Evolutionary conservation across 2,888 invertebrate genomes (phyloP), one percentile per base, ranked within the genome.

Genomic region (Myathropa florea): DNA sequence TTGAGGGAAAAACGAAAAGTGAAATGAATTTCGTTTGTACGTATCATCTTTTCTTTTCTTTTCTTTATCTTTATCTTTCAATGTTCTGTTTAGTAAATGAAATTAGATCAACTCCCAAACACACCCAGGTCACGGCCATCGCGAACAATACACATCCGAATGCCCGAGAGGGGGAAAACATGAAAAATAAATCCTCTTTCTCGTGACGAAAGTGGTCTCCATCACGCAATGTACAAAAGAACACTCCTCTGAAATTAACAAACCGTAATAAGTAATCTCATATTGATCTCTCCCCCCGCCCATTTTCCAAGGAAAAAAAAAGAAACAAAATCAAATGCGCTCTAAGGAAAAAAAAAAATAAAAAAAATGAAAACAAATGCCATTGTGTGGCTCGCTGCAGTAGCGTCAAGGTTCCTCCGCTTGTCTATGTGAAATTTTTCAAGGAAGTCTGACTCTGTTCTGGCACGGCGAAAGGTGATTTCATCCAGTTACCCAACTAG

Each of bases 61-160:
- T 24, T 24, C n/a, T 24, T 26, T 57, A 39, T 57, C 21, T 63
- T 73, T 36, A 4, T 61, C 39, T 73, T 61, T 77, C 46, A 68
- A 63, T 73, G 81, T 67, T 78, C 77, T 30, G 81, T 82, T 85
- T 85, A 77, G 36, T 81, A 78, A 46, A 73, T 57, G 39, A 65
- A 82, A 81, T 81, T 85, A 81, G 81, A 77, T 33, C 73, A 85
- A 70, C 65, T 80, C 64, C 14, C 65, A 57, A 57, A 65, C 65
- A 59, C 26, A 46, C 70, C 26, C 68, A 80, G 85, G 85, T 85
- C 85, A 85, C 30, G 85, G 85, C 64, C 85, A 60, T 23, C 24
- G 36, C 33, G 18, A 60, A 72, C 23, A 68, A 68, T 28, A 55
- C 57, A 57, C 23, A 23, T 57, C 24, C 24, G 26, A 78, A 78